Conservation (phyloP, 2,113 vertebrate genomes). For the Ciconia maguari region DNA sequence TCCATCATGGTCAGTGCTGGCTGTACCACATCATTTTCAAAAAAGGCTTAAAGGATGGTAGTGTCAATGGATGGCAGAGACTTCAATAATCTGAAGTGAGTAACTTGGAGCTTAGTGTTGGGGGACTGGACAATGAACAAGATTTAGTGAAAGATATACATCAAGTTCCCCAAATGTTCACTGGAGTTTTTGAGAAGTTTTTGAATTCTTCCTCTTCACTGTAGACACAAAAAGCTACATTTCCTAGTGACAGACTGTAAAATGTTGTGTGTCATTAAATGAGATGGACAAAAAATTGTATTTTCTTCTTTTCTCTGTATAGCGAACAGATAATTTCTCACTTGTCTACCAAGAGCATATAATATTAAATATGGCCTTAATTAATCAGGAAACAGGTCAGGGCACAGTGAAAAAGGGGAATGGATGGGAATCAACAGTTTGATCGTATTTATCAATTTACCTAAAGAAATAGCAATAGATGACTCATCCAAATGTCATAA, state of each 20-base stretch:
- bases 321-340: not conserved
- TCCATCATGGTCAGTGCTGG: not conserved
- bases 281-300: not conserved
- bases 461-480: not conserved
- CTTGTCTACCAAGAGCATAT: not conserved
- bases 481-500: not conserved
- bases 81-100: not conserved
- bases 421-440: not conserved
- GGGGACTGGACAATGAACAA: not conserved
- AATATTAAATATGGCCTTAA: not conserved
- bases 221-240: not conserved
- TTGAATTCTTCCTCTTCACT: not conserved
- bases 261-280: not conserved
- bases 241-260: not conserved
- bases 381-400: not conserved
- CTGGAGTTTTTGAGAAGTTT: not conserved
- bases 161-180: not conserved
- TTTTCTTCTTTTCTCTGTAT: not conserved
- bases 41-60: not conserved
- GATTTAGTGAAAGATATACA: not conserved
- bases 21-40: not conserved
- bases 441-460: not conserved
- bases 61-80: not conserved
- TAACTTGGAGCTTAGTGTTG: not conserved
- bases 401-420: not conserved